Percentiles rank a stretch among this genome's conserved stretches.
Conservation (phyloP, 53 echinoderm and acorn worm genomes). For the Arbacia lixula region DNA sequence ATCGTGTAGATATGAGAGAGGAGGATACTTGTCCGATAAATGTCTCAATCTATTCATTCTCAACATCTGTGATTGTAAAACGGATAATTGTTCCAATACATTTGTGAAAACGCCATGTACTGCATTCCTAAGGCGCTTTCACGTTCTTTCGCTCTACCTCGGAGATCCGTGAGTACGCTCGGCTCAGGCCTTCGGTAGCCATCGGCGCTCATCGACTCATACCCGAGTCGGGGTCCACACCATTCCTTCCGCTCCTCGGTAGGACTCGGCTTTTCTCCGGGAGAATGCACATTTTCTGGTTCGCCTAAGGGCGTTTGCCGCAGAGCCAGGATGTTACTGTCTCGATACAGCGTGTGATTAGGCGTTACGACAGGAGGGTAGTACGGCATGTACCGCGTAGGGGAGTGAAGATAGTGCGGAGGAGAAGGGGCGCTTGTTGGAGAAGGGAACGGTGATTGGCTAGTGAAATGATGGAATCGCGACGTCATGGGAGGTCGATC, state of each 20-base stretch:
- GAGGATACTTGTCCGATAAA: background rate
- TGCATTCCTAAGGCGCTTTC: slow-evolving; percentile 29
- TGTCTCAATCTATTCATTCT: background rate
- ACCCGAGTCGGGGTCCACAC: background rate
- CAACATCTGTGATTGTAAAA: slow-evolving; percentile 16
- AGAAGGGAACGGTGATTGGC: background rate
- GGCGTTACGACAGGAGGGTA: slow-evolving; percentile 14
- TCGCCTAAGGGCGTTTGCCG: slow-evolving; percentile 11
- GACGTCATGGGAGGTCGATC: slow-evolving; percentile 35
- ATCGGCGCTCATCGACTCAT: background rate
- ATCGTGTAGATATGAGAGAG: too few species aligned
- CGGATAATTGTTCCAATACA: slow-evolving; percentile 25
- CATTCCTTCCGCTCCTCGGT: background rate
- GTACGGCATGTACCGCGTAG: slow-evolving; percentile 33
- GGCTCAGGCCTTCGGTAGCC: slow-evolving; percentile 11
- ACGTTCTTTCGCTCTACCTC: slow-evolving; percentile 32
- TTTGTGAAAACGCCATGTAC: slow-evolving; percentile 1
- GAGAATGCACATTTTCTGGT: background rate
- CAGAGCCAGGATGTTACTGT: slow-evolving; percentile 37
- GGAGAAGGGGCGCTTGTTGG: background rate
- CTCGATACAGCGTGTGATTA: background rate
- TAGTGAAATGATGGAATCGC: background rate
- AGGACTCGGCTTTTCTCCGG: background rate
- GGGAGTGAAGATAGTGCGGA: slow-evolving; percentile 8
- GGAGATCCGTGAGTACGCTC: slow-evolving; percentile 2